A percentile compares a stretch with the other conserved stretches of the same genome.
phyloP scores from a whole-genome alignment of 2,113 vertebrate species.

The Rostratula benghalensis region DNA sequence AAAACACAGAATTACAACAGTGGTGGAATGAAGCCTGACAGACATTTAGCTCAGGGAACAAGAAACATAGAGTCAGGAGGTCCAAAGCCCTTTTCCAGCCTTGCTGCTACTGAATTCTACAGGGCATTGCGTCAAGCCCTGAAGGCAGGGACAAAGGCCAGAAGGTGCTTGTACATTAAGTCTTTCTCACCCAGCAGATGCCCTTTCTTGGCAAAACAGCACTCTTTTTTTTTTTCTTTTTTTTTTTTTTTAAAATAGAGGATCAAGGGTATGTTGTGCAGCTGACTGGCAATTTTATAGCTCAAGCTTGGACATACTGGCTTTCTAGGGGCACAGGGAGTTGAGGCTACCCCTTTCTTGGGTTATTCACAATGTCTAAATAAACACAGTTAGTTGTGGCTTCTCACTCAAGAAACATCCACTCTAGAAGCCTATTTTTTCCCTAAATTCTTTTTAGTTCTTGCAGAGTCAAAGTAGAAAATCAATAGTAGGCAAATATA shows the following conservation, averaged over 20 bases:
- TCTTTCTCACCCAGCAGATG: neutral
- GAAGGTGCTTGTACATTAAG: neutral
- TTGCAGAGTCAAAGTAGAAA: neutral
- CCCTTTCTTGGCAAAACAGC: neutral
- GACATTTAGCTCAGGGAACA: neutral
- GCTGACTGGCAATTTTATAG: neutral
- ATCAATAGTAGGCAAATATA: neutral
- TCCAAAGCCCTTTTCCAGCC: neutral
- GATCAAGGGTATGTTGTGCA: neutral
- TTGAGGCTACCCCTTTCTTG: neutral
- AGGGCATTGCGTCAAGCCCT: neutral
- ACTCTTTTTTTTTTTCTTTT: neutral
- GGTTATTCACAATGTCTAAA: neutral
- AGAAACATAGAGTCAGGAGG: neutral
- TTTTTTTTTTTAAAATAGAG: neutral
- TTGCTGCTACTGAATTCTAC: neutral
- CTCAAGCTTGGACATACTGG: neutral
- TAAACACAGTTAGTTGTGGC: neutral
- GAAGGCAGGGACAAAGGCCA: conserved; percentile 7
- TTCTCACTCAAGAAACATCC: neutral
- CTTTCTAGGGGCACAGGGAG: neutral
- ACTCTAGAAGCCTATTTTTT: neutral
- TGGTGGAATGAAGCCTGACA: neutral
- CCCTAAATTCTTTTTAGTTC: neutral
- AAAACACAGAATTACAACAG: neutral